These are phyloP conservation scores for Tyto alba DNA, from an alignment of 2,113 vertebrate genomes.

Conservation along the genomic window DNA sequence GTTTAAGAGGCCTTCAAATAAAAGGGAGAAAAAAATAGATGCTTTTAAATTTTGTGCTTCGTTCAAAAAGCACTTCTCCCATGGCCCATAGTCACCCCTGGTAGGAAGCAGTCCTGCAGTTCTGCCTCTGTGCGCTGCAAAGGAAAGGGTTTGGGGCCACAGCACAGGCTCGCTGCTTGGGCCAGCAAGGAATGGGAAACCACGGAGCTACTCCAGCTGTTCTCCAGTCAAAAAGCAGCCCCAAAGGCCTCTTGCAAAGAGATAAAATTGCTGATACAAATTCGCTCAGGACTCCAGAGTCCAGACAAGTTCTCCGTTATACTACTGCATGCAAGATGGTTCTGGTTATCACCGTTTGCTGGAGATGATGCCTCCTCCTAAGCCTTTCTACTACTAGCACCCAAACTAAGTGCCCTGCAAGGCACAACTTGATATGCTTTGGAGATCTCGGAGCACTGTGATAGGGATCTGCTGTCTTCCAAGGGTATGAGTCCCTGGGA, in stretches of 20 bases:
- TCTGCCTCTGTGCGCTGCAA: rapidly evolving
- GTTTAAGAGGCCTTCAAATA: conserved; percentile 89
- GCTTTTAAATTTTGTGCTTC: neutral
- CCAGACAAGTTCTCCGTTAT: neutral
- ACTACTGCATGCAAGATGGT: neutral
- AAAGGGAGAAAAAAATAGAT: neutral
- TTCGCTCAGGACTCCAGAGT: neutral
- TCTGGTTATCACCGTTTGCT: neutral
- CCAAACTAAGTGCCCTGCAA: neutral
- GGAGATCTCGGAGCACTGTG: neutral
- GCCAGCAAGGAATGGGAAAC: neutral
- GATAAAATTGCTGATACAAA: neutral
- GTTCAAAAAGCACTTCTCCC: neutral
- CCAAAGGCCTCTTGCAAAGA: neutral
- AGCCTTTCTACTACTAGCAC: neutral
- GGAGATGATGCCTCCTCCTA: neutral
- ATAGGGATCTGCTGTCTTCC: neutral
- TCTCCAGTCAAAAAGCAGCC: neutral
- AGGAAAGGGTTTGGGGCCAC: neutral
- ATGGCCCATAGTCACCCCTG: rapidly evolving
- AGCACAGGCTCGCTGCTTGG: neutral
- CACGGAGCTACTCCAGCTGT: neutral
- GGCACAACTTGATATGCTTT: neutral
- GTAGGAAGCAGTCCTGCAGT: neutral
- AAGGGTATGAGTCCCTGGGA: neutral